Conservation (phyloP, 2,113 vertebrate genomes). For the Myxocyprinus asiaticus region DNA sequence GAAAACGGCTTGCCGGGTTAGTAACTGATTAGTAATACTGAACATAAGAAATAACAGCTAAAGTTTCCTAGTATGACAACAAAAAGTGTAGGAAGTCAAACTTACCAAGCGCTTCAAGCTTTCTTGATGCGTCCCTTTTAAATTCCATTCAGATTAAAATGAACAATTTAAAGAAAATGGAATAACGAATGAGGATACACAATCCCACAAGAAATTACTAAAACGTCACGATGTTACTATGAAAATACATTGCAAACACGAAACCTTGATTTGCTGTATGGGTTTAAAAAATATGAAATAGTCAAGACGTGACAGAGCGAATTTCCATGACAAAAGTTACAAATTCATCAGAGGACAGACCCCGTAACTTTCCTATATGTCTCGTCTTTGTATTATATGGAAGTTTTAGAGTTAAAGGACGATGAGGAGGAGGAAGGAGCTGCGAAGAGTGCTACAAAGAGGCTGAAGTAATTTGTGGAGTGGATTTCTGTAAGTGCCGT, state of each 20-base stretch:
- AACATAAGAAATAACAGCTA: not conserved
- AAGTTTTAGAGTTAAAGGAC: slow-evolving; percentile 53
- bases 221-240: not conserved
- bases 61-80: not conserved
- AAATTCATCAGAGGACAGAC: slow-evolving; percentile 2
- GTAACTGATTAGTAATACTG: not conserved
- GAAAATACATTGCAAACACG: not conserved
- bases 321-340: not conserved
- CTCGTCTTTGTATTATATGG: slow-evolving; percentile 33
- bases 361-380: slow-evolving; percentile 17
- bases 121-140: not conserved
- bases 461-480: slow-evolving; percentile 75
- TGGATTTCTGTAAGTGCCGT: slow-evolving; percentile 65
- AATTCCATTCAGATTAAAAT: slow-evolving; percentile 4
- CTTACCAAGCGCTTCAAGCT: slow-evolving; percentile 5
- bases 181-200: too few relatives aligned
- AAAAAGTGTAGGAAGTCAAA: not conserved
- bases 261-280: not conserved
- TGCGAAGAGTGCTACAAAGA: slow-evolving; percentile 57
- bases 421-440: slow-evolving; percentile 46
- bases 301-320: slow-evolving; percentile 17
- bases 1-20: not conserved
- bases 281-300: not conserved
- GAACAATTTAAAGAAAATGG: not conserved
- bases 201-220: not conserved